These are phyloP conservation scores for Leucoraja ocellata DNA, from an alignment of 2,797 vertebrate species.

Conservation along the genomic window DNA sequence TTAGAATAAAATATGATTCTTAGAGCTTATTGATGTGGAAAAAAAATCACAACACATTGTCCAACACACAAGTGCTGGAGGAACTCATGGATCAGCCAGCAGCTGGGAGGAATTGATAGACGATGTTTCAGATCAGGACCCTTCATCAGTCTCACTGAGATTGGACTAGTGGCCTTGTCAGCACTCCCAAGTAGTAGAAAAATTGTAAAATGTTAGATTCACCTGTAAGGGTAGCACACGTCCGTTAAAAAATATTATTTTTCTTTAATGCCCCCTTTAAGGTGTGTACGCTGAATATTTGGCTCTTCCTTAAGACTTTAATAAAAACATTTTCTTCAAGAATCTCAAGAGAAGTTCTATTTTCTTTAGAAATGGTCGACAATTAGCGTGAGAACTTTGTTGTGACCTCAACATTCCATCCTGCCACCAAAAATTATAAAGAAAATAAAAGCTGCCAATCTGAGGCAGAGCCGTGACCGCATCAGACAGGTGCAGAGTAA, in stretches of 20 bases:
- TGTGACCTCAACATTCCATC: not conserved
- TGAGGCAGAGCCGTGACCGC: not conserved
- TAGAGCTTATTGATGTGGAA: not conserved
- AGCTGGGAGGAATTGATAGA: too few relatives aligned
- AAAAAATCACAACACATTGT: not conserved
- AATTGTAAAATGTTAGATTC: not conserved
- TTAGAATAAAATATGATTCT: not conserved
- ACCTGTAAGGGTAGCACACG: not conserved
- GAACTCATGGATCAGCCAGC: too few relatives aligned
- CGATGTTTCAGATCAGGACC: too few relatives aligned
- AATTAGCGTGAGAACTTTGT: not conserved
- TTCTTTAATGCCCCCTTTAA: slow-evolving; percentile 31
- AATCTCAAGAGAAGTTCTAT: not conserved
- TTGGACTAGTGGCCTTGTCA: not conserved
- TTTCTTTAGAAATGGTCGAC: not conserved
- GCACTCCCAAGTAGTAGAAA: not conserved
- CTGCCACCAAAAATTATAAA: not conserved
- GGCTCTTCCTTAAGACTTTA: not conserved
- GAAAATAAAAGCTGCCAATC: slow-evolving; percentile 4
- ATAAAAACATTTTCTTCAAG: not conserved
- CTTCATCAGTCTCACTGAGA: not conserved
- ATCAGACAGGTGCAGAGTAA: not conserved
- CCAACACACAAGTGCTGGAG: too few relatives aligned
- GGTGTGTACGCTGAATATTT: not conserved
- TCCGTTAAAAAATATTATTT: not conserved